Evolutionary conservation across 2,888 invertebrate genomes (phyloP).

Genomic region (Agrenia bidenticulata): DNA sequence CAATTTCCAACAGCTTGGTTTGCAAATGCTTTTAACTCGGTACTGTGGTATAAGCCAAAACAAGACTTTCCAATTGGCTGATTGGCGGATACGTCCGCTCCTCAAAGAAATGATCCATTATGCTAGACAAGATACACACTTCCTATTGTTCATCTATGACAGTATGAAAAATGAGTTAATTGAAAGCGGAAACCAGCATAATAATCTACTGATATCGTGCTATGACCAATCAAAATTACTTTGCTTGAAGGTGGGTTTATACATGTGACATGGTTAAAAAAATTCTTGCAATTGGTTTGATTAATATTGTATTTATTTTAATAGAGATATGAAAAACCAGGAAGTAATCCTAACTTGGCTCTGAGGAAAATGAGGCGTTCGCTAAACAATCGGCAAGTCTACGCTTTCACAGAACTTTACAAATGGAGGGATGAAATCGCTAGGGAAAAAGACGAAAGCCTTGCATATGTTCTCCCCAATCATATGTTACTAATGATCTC

Average conservation of each 20-base stretch:
- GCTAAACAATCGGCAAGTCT: constrained; percentile 82
- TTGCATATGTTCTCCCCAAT: constrained; percentile 88
- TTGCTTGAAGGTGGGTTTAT: constrained; percentile 65
- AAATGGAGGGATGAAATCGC: constrained; percentile 86
- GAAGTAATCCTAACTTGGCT: constrained; percentile 46
- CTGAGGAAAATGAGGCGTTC: constrained; percentile 67
- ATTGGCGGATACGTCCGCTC: constrained; percentile 80
- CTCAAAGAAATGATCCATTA: constrained; percentile 62
- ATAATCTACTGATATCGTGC: constrained; percentile 68
- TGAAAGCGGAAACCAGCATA: constrained; percentile 64
- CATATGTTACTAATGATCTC: constrained; percentile 92
- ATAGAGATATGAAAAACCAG: constrained; percentile 70
- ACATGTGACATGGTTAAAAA: too few species aligned
- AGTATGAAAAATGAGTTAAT: constrained; percentile 73
- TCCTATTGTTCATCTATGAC: constrained; percentile 85
- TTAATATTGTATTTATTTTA: constrained; percentile 13
- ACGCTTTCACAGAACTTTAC: constrained; percentile 77
- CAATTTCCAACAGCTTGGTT: constrained; percentile 68
- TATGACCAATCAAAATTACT: constrained; percentile 73
- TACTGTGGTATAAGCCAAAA: constrained; percentile 79
- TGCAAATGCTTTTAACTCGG: constrained; percentile 73
- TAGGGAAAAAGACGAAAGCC: constrained; percentile 86
- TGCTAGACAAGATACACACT: constrained; percentile 93
- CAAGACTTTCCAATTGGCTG: constrained; percentile 90
- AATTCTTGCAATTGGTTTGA: not conserved